Conservation (phyloP, 2,888 invertebrate genomes). For the Apodemia hepburni region DNA sequence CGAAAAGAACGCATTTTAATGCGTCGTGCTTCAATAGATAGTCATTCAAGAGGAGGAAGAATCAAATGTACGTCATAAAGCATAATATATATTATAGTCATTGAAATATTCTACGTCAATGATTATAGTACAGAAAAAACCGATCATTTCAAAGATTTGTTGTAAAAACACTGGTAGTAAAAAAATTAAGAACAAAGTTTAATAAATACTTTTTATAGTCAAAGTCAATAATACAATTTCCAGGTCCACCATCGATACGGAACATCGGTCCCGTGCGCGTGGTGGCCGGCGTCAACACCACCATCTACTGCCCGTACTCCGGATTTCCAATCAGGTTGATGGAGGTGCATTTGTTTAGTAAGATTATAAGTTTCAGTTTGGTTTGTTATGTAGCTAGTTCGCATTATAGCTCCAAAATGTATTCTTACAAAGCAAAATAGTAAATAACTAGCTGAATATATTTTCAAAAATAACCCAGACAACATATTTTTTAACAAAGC, state of each 20-base stretch:
- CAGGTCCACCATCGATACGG: conserved; percentile 87
- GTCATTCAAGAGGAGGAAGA: too few species aligned
- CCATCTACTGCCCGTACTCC: conserved; percentile 90
- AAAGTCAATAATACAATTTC: conserved; percentile 28
- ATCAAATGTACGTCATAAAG: too few species aligned
- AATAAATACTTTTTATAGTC: not conserved
- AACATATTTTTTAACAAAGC: too few species aligned
- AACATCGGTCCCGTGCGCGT: conserved; percentile 87
- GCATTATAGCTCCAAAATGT: not conserved
- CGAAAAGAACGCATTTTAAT: too few species aligned
- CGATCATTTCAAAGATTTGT: too few species aligned
- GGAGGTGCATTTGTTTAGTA: conserved; percentile 79
- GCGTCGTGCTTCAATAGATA: too few species aligned
- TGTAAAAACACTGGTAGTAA: too few species aligned
- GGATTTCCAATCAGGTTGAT: conserved; percentile 90
- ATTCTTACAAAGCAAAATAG: not conserved
- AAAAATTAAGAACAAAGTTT: too few species aligned
- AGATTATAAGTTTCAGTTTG: conserved; percentile 72
- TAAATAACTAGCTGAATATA: not conserved
- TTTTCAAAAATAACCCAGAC: not conserved
- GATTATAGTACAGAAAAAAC: too few species aligned
- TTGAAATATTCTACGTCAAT: too few species aligned
- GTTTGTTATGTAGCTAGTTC: conserved; percentile 37
- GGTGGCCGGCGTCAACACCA: conserved; percentile 88
- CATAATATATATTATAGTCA: too few species aligned